Evolutionary conservation across 2,797 vertebrate genomes (phyloP), one percentile per base, ranked within the genome.

Genomic region (Onychomys torridus): DNA sequence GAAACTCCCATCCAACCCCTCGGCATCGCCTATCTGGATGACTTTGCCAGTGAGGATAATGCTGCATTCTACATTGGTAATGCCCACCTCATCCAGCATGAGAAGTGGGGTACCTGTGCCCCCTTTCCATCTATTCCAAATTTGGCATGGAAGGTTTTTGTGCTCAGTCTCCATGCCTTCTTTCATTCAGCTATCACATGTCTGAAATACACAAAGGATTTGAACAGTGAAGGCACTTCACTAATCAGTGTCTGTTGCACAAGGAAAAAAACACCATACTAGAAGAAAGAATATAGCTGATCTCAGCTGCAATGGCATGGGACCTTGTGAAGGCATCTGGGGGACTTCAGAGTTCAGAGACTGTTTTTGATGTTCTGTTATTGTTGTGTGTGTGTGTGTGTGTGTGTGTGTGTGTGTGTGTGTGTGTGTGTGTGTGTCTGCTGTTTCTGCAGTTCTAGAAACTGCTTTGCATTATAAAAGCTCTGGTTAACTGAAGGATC

Each of bases 51-150:
- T 32, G 98, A 99, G 94, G 99, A 99, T 73, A 99, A 99, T 0
- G 98, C 98, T 27, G 99, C 99, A 4, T 99, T 99, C 96, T 99
- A 99, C 87, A 99, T 99, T 34, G 99, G 99, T 99, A 99, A 98
- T 5, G 3, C 7, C 10, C 14, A 17, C 27, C 46, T 94, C 65
- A 7, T 17, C 65, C 49, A 21, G 52, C 23, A 37, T 86, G 43
- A 59, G 79, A 90, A 34, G 2, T 61, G 52, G n/a, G 7, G 32
- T 34, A n/a, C 2, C 59, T 61, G 23, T 82, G 59, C 34, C 67
- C 65, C n/a, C 61, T 82, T 77, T 16, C 32, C 13, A 34, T 57
- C 43, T 37, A 25, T 43, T 65, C 11, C 75, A 27, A 71, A 61
- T 63, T 25, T 6, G 12, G 12, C n/a, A 4, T 37, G 9, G 69